Evolutionary conservation across 2,113 vertebrate genomes (phyloP).

Genomic region (Rhinopomastus cyanomelas): DNA sequence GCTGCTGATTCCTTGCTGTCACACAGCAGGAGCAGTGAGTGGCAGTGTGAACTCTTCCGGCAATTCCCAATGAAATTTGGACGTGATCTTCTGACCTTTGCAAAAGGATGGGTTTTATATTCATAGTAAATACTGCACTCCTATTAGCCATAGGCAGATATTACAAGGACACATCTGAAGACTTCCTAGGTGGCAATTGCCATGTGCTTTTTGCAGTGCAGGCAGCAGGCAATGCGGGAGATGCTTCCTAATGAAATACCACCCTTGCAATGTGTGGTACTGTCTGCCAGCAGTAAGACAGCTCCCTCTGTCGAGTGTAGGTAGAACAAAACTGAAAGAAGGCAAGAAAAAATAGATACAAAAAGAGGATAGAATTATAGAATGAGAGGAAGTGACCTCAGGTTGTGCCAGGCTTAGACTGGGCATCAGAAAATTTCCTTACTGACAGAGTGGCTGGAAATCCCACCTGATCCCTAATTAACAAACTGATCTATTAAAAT

Average conservation of each 20-base stretch:
- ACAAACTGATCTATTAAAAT: slow-evolving; percentile 47
- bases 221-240: background rate
- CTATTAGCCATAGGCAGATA: background rate
- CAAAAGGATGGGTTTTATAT: background rate
- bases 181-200: background rate
- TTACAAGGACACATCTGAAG: background rate
- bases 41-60: background rate
- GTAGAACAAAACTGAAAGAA: background rate
- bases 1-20: background rate
- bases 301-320: background rate
- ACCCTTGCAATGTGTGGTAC: background rate
- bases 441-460: background rate
- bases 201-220: background rate
- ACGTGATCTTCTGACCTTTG: background rate
- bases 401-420: no score
- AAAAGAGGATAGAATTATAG: no score
- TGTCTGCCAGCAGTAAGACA: background rate
- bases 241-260: background rate
- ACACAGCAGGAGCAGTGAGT: background rate
- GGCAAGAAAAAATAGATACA: background rate
- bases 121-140: background rate
- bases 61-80: background rate
- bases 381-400: no score
- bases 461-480: slow-evolving; percentile 63
- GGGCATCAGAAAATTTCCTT: no score